Conservation (phyloP, 2,797 vertebrate species). For the Podargus strigoides region DNA sequence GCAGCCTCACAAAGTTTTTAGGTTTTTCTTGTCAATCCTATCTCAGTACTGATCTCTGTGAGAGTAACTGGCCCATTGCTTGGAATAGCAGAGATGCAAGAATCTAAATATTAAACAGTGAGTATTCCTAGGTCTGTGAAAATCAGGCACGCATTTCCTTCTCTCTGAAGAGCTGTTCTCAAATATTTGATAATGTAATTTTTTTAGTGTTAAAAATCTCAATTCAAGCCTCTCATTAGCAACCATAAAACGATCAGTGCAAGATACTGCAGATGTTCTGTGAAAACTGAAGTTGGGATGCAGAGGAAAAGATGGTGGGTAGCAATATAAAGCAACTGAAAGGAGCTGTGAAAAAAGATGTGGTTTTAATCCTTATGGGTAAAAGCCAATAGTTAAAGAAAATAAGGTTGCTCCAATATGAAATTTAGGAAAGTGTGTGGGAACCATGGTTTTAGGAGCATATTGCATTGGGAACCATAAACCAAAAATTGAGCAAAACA, state of each 20-base stretch:
- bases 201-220: slow-evolving; percentile 4
- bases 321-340: neutral
- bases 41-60: neutral
- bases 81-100: neutral
- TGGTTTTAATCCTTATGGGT: slow-evolving; percentile 6
- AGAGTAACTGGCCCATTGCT: neutral
- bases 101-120: neutral
- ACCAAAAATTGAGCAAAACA: neutral
- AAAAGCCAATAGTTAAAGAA: slow-evolving; percentile 28
- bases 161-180: slow-evolving; percentile 33
- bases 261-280: slow-evolving; percentile 56
- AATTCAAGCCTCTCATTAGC: slow-evolving; percentile 32
- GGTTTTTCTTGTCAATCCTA: neutral
- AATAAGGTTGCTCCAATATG: neutral
- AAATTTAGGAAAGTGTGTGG: slow-evolving; percentile 23
- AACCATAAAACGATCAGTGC: neutral
- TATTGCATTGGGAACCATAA: slow-evolving; percentile 11
- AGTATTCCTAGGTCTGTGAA: neutral
- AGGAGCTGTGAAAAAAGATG: slow-evolving; percentile 19
- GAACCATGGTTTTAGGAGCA: neutral
- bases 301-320: slow-evolving; percentile 13
- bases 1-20: neutral
- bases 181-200: slow-evolving; percentile 15
- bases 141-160: neutral
- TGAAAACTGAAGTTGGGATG: slow-evolving; percentile 36